Conservation (phyloP, 1,140 invertebrate species). For the Dendrolimus punctatus region DNA sequence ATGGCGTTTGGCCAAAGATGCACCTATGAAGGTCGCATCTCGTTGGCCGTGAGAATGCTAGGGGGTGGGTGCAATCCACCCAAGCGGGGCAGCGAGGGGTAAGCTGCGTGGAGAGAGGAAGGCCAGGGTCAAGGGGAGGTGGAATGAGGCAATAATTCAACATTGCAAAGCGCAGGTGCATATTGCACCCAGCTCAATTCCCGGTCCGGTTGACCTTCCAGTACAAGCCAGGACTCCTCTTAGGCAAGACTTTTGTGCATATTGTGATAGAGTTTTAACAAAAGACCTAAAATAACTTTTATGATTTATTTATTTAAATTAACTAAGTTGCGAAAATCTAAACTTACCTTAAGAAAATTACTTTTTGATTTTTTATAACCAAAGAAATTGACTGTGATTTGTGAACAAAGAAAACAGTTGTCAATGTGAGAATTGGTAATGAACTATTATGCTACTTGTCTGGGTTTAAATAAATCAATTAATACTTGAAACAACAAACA, state of each 20-base stretch:
- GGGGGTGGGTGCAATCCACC: slow-evolving; percentile 4
- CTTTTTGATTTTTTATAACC: too few species aligned
- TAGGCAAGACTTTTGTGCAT: too few species aligned
- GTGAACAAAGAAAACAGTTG: too few species aligned
- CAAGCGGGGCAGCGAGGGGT: slow-evolving; percentile 8
- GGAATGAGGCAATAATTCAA: slow-evolving; percentile 30
- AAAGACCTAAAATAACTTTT: too few species aligned
- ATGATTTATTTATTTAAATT: too few species aligned
- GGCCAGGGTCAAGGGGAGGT: not conserved
- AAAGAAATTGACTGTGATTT: too few species aligned
- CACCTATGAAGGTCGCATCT: slow-evolving; percentile 48
- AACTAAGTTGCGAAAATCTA: too few species aligned
- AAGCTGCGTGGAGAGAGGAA: slow-evolving; percentile 6
- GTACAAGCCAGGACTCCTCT: not conserved
- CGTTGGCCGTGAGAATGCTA: slow-evolving; percentile 8
- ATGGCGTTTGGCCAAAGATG: slow-evolving; percentile 58
- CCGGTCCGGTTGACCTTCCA: not conserved
- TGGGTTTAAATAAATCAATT: slow-evolving; percentile 1
- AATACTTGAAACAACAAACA: slow-evolving; percentile 5
- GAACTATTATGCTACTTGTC: too few species aligned
- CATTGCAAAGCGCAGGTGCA: slow-evolving; percentile 50
- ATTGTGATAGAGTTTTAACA: too few species aligned
- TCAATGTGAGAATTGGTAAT: too few species aligned
- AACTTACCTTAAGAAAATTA: too few species aligned
- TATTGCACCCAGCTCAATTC: slow-evolving; percentile 21